These are phyloP conservation scores for Luehdorfia chinensis DNA, from an alignment of 1,140 invertebrate genomes.

Conservation along the genomic window DNA sequence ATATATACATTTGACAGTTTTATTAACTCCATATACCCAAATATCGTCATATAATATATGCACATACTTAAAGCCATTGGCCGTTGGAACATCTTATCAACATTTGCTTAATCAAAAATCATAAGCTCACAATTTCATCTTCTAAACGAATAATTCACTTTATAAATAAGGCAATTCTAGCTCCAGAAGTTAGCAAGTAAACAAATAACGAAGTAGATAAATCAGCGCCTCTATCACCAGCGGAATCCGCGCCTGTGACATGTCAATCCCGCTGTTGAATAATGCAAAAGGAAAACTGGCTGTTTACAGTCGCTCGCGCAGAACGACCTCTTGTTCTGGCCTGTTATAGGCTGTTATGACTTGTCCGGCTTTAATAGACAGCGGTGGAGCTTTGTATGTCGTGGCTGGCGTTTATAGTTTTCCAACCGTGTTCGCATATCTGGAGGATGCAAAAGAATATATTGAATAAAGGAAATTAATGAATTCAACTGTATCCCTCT, in stretches of 20 bases:
- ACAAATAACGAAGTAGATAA: slow-evolving; percentile 13
- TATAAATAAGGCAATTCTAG: too few relatives aligned
- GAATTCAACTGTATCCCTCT: too few relatives aligned
- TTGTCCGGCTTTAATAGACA: slow-evolving; percentile 6
- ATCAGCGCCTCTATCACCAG: slow-evolving; percentile 9
- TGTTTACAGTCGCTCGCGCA: slow-evolving; percentile 11
- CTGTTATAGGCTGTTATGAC: slow-evolving; percentile 15
- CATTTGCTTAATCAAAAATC: too few relatives aligned
- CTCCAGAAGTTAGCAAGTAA: not conserved
- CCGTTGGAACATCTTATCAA: too few relatives aligned
- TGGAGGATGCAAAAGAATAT: not conserved
- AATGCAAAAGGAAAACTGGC: slow-evolving; percentile 22
- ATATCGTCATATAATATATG: too few relatives aligned
- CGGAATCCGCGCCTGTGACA: slow-evolving; percentile 22
- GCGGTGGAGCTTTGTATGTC: slow-evolving; percentile 5
- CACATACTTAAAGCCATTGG: too few relatives aligned
- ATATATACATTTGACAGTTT: too few relatives aligned
- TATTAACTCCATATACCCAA: too few relatives aligned
- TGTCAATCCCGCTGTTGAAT: slow-evolving; percentile 28
- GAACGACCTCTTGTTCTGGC: slow-evolving; percentile 13
- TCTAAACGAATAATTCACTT: too few relatives aligned
- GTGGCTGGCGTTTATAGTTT: not conserved
- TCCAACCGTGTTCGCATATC: not conserved
- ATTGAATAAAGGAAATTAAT: not conserved
- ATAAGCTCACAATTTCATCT: too few relatives aligned